Evolutionary conservation across 2,888 invertebrate genomes (phyloP), one percentile per base, ranked within the genome.

Genomic region (Ophion slaviceki): DNA sequence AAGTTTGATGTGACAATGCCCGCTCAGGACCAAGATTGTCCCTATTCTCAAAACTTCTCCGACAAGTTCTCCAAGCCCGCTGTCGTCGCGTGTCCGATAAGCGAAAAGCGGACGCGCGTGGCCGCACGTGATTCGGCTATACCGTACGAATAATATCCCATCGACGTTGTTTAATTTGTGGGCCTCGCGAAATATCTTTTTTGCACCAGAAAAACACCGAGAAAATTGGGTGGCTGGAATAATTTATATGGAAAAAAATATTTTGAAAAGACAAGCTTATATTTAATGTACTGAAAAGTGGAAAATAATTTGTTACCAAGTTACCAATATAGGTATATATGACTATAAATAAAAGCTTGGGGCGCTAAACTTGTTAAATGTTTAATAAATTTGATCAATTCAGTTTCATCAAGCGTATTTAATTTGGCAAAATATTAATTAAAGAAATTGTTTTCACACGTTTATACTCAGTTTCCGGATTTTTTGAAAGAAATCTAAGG

Each of bases 1-100:
- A 90, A 88, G 86, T 85, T 89, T 80, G 66, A 76, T 76, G 28
- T 57, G 86, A 75, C 59, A 78, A 74, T 57, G 36, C 64, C 45
- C 77, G 80, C 82, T 80, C 28, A 66, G 79, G 76, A 53, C 78
- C 75, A 68, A 68, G 67, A 81, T 75, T 32, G 80, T 71, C 47
- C 67, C 32, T 78, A 24, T 81, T 81, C 82, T n/a, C 66, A 53
- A 85, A 86, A 83, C 76, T 83, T 83, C n/a, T 11, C 61, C 61
- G 85, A 75, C 83, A 77, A 83, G 80, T 86, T 85, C 76, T 53
- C 57, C 32, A 45, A 61, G 28, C 61, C 45, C 61, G 62, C 72
- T 64, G 85, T 82, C 82, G 74, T 79, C 76, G 82, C 76, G 74
- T 66, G 76, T 59, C 53, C 59, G 36, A 36, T 72, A 11, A 40